phyloP scores from a whole-genome alignment of 2,888 invertebrate species.

The Salticus scenicus region DNA sequence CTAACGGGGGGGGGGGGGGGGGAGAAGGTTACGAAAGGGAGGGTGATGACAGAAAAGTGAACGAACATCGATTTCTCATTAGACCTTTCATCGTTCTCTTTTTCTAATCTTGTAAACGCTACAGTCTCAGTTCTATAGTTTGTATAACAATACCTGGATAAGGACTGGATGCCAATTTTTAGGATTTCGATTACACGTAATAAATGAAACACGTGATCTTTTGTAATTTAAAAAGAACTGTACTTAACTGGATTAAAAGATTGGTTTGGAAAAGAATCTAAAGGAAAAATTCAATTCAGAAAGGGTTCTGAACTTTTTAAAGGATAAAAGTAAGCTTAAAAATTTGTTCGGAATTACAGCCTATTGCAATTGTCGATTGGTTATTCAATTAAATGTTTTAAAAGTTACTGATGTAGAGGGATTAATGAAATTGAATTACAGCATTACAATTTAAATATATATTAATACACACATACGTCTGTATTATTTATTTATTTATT shows the following conservation, averaged over 20 bases:
- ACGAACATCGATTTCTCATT: conserved; percentile 61
- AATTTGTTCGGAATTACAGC: not conserved
- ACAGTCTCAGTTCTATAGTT: conserved; percentile 11
- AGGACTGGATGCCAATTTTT: not conserved
- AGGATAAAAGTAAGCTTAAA: not conserved
- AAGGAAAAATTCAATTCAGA: too few species aligned
- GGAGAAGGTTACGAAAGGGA: too few species aligned
- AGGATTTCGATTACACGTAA: not conserved
- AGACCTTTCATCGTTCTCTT: conserved; percentile 7
- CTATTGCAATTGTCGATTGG: not conserved
- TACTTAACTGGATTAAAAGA: not conserved
- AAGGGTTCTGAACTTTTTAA: not conserved
- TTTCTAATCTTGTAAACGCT: conserved; percentile 10
- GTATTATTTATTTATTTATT: too few species aligned
- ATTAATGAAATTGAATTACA: too few species aligned
- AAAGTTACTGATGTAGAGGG: not conserved
- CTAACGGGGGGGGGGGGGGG: conserved; percentile 16
- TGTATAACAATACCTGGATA: conserved; percentile 28
- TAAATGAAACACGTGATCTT: not conserved
- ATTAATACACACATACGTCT: too few species aligned
- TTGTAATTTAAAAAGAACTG: not conserved
- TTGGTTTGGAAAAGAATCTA: not conserved
- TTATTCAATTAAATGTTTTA: not conserved
- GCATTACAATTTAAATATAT: too few species aligned
- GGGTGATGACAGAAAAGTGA: conserved; percentile 10